Evolutionary conservation across 2,113 vertebrate genomes (phyloP).

Genomic region (Oreochromis spilurus): DNA sequence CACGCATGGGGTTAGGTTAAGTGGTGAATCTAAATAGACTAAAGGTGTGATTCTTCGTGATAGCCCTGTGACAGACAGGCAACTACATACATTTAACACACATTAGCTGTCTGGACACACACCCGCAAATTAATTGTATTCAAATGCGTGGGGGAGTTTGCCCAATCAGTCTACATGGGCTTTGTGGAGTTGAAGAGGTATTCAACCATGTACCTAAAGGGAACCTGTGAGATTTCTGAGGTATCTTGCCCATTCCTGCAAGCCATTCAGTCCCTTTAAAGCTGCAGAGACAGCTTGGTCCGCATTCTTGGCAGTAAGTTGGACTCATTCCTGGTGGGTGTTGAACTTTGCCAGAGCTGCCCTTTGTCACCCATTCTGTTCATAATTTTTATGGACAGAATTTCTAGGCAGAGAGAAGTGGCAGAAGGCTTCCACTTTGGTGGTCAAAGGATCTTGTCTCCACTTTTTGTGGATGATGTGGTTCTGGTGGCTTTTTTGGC

Average conservation of each 20-base stretch:
- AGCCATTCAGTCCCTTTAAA: background rate
- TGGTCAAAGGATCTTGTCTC: background rate
- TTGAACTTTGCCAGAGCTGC: background rate
- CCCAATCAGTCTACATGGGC: background rate
- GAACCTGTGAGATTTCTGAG: background rate
- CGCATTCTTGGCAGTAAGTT: background rate
- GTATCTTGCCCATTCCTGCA: background rate
- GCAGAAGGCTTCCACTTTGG: background rate
- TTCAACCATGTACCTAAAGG: background rate
- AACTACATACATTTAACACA: background rate
- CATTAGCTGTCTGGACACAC: background rate
- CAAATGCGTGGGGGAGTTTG: background rate
- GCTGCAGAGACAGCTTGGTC: background rate
- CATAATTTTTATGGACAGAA: background rate
- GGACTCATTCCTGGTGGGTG: background rate
- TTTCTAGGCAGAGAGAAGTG: background rate
- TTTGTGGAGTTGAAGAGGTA: background rate
- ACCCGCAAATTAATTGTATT: background rate
- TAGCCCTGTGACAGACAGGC: background rate
- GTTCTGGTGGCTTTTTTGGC: background rate
- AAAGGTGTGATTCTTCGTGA: background rate
- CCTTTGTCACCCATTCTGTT: background rate
- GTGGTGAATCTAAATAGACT: background rate
- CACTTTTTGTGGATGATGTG: background rate
- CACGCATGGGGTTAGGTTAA: background rate